Evolutionary conservation across 2,797 vertebrate species (phyloP).

Genomic region (Anabacerthia variegaticeps): DNA sequence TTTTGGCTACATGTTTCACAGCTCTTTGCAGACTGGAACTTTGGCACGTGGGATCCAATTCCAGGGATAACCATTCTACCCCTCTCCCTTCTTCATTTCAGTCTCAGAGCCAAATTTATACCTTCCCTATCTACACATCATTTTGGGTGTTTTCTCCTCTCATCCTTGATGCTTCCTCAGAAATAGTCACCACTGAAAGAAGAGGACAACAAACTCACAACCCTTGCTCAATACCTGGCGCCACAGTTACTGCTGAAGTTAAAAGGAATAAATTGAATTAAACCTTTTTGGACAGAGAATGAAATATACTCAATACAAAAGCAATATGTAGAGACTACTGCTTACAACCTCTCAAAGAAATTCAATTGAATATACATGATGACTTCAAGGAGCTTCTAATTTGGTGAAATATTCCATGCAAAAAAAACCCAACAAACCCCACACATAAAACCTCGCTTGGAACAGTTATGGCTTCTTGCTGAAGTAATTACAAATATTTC

Average conservation of each 20-base stretch:
- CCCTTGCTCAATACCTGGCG: background rate
- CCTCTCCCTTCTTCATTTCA: background rate
- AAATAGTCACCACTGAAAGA: background rate
- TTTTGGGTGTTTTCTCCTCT: background rate
- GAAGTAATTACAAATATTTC: background rate
- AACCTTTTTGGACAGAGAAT: background rate
- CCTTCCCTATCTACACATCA: background rate
- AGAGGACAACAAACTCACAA: background rate
- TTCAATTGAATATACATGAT: background rate
- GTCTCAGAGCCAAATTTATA: background rate
- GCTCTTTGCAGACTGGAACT: background rate
- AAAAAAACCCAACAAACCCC: background rate
- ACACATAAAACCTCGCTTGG: background rate
- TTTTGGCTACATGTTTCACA: background rate
- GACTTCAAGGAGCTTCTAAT: background rate
- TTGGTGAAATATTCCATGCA: background rate
- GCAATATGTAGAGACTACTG: background rate
- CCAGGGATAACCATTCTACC: background rate
- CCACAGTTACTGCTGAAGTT: background rate
- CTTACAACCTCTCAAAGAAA: background rate
- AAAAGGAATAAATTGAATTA: background rate
- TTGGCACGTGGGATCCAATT: background rate
- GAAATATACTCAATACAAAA: background rate
- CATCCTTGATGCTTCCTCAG: fast-evolving
- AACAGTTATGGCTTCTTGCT: background rate